Base-by-base conservation (phyloP, 2,113 vertebrate species). In the Camarhynchus parvulus region DNA sequence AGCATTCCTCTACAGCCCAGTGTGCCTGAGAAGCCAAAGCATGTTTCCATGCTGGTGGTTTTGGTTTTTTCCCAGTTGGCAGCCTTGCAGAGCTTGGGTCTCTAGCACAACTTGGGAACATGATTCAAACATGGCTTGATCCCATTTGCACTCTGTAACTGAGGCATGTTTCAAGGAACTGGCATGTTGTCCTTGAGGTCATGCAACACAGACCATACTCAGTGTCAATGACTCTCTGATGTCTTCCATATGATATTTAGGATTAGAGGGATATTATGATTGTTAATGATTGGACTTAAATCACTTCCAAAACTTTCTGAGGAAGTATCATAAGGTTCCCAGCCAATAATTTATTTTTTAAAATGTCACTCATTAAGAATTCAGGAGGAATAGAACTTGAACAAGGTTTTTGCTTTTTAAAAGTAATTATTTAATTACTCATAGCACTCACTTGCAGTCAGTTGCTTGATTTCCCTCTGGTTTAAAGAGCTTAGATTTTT, bases 171-270 rank as follows among this genome's bases (percentile, higher is more conserved):
- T 92, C 83, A 83, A 49, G 93, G 64, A 92, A 84, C 53, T 87
- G 83, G 68, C 64, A 53, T 81, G 56, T 91, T 92, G 94, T 94
- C 87, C 83, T 94, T 94, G 79, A 92, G 92, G 75, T 96, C 87
- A 35, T 78, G 92, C 85, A 95, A 56, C 72, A 64, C 64, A 64
- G 90, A 81, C 37, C 58, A 89, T 27, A 39, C 44, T 87, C 37
- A 19, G 80, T 66, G 77, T 94, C 87, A 89, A 44, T 82, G 77
- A 42, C 47, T 74, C 30, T 64, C 35, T 96, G 90, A 96, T 84
- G 25, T 22, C 83, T 96, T 95, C 95, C 92, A 93, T 89, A 90
- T 79, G 95, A 89, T 90, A 68, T 78, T 92, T 94, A 72, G 93
- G 76, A 84, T 96, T 94, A 89, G 68, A 84, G 64, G 76, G 75